These are phyloP conservation scores for Drosophila nigrodunni DNA, from an alignment of 1,140 invertebrate genomes.

Conservation along the genomic window DNA sequence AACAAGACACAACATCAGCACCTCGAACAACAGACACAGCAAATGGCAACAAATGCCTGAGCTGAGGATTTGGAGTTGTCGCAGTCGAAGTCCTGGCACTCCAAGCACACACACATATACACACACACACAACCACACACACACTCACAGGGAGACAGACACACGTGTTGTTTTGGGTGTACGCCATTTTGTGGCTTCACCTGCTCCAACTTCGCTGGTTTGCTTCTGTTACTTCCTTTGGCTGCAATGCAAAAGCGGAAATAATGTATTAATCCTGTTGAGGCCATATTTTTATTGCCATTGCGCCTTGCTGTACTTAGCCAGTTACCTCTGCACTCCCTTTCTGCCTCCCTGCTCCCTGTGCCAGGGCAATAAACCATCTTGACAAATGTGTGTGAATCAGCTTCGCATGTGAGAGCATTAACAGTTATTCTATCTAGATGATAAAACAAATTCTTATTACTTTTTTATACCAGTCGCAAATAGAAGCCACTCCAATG, in stretches of 20 bases:
- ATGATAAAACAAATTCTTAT: slow-evolving; percentile 29
- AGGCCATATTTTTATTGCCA: slow-evolving; percentile 83
- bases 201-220: slow-evolving; percentile 1
- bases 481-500: not conserved
- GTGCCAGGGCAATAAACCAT: slow-evolving; percentile 32
- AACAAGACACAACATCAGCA: slow-evolving; percentile 56
- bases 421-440: slow-evolving; percentile 35
- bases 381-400: slow-evolving; percentile 42
- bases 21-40: slow-evolving; percentile 31
- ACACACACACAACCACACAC: not conserved
- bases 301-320: slow-evolving; percentile 53
- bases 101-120: slow-evolving; percentile 3
- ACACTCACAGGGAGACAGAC: not conserved
- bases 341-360: not conserved
- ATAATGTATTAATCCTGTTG: slow-evolving; percentile 84
- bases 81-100: slow-evolving; percentile 37
- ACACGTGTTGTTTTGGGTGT: slow-evolving; percentile 23
- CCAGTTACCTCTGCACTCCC: not conserved
- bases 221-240: slow-evolving; percentile 14
- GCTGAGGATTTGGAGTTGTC: slow-evolving; percentile 54
- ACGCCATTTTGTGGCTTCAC: slow-evolving; percentile 37
- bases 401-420: slow-evolving; percentile 27
- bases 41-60: slow-evolving; percentile 50
- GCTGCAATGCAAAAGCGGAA: slow-evolving; percentile 60
- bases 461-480: slow-evolving; percentile 1